phyloP scores from a whole-genome alignment of 2,888 invertebrate genomes.

The Troides helena region DNA sequence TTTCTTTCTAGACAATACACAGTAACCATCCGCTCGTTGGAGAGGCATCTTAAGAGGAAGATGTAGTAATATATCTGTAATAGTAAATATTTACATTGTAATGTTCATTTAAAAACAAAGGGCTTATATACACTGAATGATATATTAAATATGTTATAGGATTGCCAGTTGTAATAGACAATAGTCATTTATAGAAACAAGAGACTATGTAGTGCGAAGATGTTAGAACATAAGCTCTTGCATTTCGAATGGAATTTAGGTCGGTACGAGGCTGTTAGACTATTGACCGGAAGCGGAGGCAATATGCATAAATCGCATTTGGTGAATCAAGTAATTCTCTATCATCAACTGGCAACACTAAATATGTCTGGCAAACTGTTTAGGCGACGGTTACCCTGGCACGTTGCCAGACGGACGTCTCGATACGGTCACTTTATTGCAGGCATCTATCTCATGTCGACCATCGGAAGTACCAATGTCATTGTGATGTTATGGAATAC shows the following conservation, averaged over 20 bases:
- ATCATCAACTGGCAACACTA: conserved; percentile 32
- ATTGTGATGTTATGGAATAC: conserved; percentile 40
- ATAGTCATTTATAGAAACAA: no score
- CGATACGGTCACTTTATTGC: conserved; percentile 50
- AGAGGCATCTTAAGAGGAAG: no score
- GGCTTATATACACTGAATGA: no score
- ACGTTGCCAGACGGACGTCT: conserved; percentile 44
- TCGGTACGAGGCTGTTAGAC: conserved; percentile 9
- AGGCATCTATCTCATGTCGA: conserved; percentile 46
- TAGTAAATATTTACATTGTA: no score
- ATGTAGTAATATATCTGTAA: no score
- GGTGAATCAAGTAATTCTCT: conserved; percentile 29
- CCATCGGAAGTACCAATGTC: conserved; percentile 31
- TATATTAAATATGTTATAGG: no score
- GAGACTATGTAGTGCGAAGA: conserved; percentile 5
- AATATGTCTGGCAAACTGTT: conserved; percentile 30
- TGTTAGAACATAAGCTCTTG: conserved; percentile 2
- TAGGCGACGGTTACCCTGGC: conserved; percentile 41
- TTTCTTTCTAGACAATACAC: no score
- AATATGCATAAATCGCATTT: conserved; percentile 23
- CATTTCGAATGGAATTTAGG: conserved; percentile 22
- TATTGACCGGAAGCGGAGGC: conserved; percentile 5
- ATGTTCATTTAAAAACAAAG: no score
- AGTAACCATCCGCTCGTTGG: no score
- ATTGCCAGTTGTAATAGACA: no score